Base-by-base conservation (phyloP, 2,797 vertebrate genomes). In the Diglossa cyanea region DNA sequence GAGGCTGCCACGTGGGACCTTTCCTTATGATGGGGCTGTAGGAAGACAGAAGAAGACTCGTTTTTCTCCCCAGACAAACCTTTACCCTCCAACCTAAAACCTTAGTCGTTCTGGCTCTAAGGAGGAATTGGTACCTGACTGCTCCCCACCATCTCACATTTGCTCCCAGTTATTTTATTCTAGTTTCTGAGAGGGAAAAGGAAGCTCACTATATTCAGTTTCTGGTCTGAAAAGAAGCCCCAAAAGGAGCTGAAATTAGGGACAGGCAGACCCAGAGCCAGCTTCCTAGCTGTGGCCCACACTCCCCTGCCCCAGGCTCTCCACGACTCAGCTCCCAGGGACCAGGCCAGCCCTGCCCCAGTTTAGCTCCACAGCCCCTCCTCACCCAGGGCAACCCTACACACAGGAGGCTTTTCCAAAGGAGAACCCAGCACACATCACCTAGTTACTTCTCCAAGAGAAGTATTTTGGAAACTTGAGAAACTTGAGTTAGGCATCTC, bases 331-430 rank as follows among this genome's bases (percentile, higher is more conserved):
- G 66, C 15, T 60, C 8, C 20, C 15, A 14, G 28, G 21, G 24
- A 80, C 10, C 16, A 37, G 31, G 8, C 10, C 3, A 0, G 5
- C 33, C 33, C 13, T 33, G 8, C 7, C 16, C 30, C 7, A 1
- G 4, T 33, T 85, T 24, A 42, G 5, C 15, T 45, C 24, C 9
- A 2, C n/a, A 75, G 17, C 9, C 11, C 2, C 18, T 53, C 37
- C 17, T 18, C 33, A 53, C 2, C 4, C n/a, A 15, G 53, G 30
- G 8, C 48, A 62, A 2, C 7, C 5, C 9, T 20, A 30, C 11
- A 4, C 2, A 3, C 21, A 25, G 26, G 15, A 50, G 16, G 6
- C 16, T 62, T 77, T 58, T 58, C 35, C 17, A 13, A 35, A 50
- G 15, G 58, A 68, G 4, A 42, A 28, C 9, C 5, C 17, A 20